Evolutionary conservation across 2,888 invertebrate genomes (phyloP), one percentile per base, ranked within the genome.

Genomic region (Ceramica pisi): DNA sequence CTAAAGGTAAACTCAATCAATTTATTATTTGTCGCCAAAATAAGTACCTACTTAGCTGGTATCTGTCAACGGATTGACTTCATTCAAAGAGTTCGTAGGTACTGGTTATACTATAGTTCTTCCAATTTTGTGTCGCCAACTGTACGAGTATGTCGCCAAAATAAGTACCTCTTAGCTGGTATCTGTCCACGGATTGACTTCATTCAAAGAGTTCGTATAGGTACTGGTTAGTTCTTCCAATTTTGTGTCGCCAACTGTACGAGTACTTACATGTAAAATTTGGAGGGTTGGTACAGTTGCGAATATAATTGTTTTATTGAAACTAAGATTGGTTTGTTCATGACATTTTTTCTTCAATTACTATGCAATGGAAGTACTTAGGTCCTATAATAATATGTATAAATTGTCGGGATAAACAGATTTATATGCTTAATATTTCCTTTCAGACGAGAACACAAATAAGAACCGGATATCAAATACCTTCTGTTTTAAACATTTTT

Each of bases 281-380:
- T 4, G 46, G 19, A 19, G 19, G 31, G n/a, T n/a, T n/a, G n/a
- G 60, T 78, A 78, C 77, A 81, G 44, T 81, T 31, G 8, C 10
- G 8, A 71, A 57, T 56, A 70, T 78, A 78, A 82, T 19, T 38
- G 62, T 48, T 63, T 23, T 19, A 46, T 19, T 41, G 0, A 46
- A 35, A 56, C 7, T 19, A 59, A 8, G 16, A 48, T 60, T 35
- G 2, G n/a, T 38, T 57, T 21, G 23, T 57, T 35, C n/a, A 38
- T 12, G 8, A 16, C 1, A 56, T n/a, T 10, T 23, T 21, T 23
- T 2, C 7, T 14, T 23, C 7, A 6, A 23, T 51, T 10, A 51
- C n/a, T n/a, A n/a, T n/a, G n/a, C n/a, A n/a, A n/a, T n/a, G n/a
- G n/a, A n/a, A n/a, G n/a, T n/a, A n/a, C n/a, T n/a, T n/a, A n/a